Base-by-base conservation (phyloP, 2,797 vertebrate genomes). In the Bothrops alternatus region DNA sequence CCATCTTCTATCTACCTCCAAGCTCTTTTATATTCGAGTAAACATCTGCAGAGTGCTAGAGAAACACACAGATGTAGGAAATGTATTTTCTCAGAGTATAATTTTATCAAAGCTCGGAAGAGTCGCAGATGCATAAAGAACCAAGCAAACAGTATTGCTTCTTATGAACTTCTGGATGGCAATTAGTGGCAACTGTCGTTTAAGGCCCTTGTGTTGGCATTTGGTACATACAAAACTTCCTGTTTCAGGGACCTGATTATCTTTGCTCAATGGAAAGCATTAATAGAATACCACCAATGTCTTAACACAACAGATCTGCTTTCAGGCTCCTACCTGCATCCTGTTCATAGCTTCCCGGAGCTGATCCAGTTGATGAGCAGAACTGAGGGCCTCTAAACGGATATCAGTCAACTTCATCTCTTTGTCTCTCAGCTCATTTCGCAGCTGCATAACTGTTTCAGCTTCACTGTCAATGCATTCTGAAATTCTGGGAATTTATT, bases 351-450 rank as follows among this genome's bases (percentile, higher is more conserved):
- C 98, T 96, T 99, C 99, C 0, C 99, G 97, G 50, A 99, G 98
- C 96, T 99, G 99, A 97, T 99, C 99, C 16, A 99, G 98, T 97
- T 99, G 99, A 95, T 99, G 99, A 3, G 99, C 99, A 0, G 99
- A 99, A 97, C 99, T 99, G 3, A 99, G 98, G 0, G 99, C 99
- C 94, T 99, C 99, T 50, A 99, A 97, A 6, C 99, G 98, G 92
- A 99, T 99, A 90, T 99, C 99, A 0, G 99, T 99, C 97, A 99
- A 96, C 95, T 99, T 99, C 99, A 99, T 99, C 98, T 99, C 99
- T 97, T 99, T 99, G 97, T 99, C 99, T 65, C 99, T 96, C 88
- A 99, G 98, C 96, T 99, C 99, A 0, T 98, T 99, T 1, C 99
- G 98, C 58, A 99, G 97, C 97, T 99, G 99, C 98, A 99, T 98